These are phyloP conservation scores for Apolygus lucorum DNA, from an alignment of 1,140 invertebrate species.

Conservation along the genomic window DNA sequence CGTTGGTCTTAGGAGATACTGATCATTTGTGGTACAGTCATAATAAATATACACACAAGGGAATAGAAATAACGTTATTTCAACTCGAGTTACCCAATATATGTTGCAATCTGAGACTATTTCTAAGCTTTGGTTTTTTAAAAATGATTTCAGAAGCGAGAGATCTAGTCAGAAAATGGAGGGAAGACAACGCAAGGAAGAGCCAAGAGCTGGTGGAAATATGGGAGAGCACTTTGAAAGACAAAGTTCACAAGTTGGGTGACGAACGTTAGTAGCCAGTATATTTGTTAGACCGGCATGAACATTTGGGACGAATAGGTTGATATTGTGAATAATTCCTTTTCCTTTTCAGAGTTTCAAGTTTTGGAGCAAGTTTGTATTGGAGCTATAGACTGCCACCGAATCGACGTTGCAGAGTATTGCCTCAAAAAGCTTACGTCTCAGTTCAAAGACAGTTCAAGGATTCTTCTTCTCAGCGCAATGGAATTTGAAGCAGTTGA, in stretches of 20 bases:
- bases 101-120: no score
- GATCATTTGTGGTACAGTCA: no score
- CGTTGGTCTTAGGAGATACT: no score
- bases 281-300: no score
- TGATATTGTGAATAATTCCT: neutral
- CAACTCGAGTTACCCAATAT: no score
- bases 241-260: slow-evolving; percentile 68
- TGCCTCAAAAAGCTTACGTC: slow-evolving; percentile 67
- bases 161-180: slow-evolving; percentile 74
- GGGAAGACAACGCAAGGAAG: slow-evolving; percentile 83
- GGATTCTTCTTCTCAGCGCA: slow-evolving; percentile 78
- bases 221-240: slow-evolving; percentile 69
- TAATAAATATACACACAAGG: no score
- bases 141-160: slow-evolving; percentile 79
- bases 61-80: no score
- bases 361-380: slow-evolving; percentile 88
- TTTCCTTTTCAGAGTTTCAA: slow-evolving; percentile 65
- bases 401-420: slow-evolving; percentile 63
- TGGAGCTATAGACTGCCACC: slow-evolving; percentile 81
- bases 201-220: slow-evolving; percentile 81
- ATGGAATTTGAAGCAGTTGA: slow-evolving; percentile 81
- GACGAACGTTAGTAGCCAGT: slow-evolving; percentile 89
- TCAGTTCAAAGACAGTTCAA: slow-evolving; percentile 83
- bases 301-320: neutral
- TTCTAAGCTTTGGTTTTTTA: no score